Evolutionary conservation across 2,888 invertebrate species (phyloP), one percentile per base, ranked within the genome.

Genomic region (Acleris holmiana): DNA sequence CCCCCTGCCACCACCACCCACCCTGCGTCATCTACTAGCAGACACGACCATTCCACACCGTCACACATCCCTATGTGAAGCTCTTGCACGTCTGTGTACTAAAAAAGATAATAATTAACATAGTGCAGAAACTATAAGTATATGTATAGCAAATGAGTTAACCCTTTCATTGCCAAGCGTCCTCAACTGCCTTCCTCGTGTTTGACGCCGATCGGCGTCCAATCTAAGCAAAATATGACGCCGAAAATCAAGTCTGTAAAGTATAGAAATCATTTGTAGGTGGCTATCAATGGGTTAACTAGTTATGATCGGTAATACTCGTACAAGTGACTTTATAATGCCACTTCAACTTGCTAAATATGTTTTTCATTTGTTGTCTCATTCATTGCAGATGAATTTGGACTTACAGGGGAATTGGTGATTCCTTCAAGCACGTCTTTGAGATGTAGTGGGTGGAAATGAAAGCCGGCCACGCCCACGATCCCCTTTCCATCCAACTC

Each of bases 391-490:
- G 51, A 51, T 18, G 40, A 15, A 40, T 29, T 25, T 44, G 2
- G 21, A 47, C 66, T 69, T 54, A 72, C 72, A 4, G 57, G 57
- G 17, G 60, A 66, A 53, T 86, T 83, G 0, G 89, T 89, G 58
- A 86, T 73, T 3, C 80, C 71, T 13, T 80, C 74, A 4, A 92
- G 76, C 10, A 90, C 66, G 18, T 86, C 88, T n/a, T 82, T 78
- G 18, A 92, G 69, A 62, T 91, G 89, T 50, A 76, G 72, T 0
- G 88, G 89, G 54, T 88, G 78, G 74, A 92, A 89, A 73, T 92
- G 92, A 69, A 76, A 92, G 15, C 92, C 92, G 0, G 90, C 83
- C 2, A 92, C 92, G 7, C 92, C 92, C 4, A 90, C 72, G 41
- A 81, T 77, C 8, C 85, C 88, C 23, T 82, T 81, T 40, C 78